phyloP scores from a whole-genome alignment of 2,113 vertebrate species.

The Gobio gobio region DNA sequence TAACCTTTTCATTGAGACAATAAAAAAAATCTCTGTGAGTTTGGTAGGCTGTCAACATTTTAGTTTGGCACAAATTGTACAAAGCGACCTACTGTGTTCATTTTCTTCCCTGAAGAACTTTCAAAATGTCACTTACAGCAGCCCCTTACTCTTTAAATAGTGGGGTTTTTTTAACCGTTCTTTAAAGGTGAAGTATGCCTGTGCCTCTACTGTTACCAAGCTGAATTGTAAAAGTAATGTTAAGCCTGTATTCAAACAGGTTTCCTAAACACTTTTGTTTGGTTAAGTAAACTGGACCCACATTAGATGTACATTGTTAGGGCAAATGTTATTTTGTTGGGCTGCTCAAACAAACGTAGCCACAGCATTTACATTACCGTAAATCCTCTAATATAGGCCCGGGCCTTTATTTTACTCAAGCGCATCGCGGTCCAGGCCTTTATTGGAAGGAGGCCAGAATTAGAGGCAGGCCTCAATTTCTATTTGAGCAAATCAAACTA shows the following conservation, averaged over 20 bases:
- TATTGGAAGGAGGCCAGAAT: too few relatives aligned
- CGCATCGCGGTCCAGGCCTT: too few relatives aligned
- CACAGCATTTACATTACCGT: background rate
- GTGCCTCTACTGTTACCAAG: background rate
- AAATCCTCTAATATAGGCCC: too few relatives aligned
- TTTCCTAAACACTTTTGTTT: background rate
- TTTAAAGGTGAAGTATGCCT: slow-evolving; percentile 10
- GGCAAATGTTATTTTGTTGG: background rate
- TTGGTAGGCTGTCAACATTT: slow-evolving; percentile 22
- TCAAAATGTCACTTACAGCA: slow-evolving; percentile 30
- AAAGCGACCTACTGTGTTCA: slow-evolving; percentile 17
- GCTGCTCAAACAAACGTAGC: background rate
- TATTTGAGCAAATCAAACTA: too few relatives aligned
- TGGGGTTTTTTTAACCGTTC: slow-evolving; percentile 15
- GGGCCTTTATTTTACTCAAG: too few relatives aligned
- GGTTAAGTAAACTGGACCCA: background rate
- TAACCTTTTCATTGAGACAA: slow-evolving; percentile 38
- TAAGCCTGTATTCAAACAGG: background rate
- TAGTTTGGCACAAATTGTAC: slow-evolving; percentile 16
- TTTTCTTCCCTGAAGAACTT: slow-evolving; percentile 11
- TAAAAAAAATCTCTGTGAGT: slow-evolving; percentile 29
- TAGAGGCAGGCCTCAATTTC: too few relatives aligned
- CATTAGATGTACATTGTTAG: background rate
- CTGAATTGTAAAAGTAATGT: background rate
- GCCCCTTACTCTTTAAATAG: background rate